A percentile compares a stretch with the other conserved stretches of the same genome.
Evolutionary conservation across 2,888 invertebrate genomes (phyloP).

Genomic region (Portevinia maculata): DNA sequence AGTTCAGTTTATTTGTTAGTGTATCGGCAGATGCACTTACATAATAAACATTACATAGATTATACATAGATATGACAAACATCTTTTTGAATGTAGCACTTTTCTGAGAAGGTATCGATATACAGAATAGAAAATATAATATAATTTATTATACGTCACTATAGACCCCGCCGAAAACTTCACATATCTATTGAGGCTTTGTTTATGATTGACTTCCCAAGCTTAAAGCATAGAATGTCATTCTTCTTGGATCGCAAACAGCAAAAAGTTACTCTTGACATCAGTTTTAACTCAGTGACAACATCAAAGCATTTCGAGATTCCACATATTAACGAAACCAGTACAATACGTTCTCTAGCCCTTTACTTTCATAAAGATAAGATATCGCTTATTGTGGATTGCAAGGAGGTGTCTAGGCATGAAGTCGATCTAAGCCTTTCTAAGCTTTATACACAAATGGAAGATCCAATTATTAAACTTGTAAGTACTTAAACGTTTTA

Average conservation of each 20-base stretch:
- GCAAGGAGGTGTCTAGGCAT: constrained; percentile 81
- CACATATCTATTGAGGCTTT: constrained; percentile 82
- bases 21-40: too few species aligned
- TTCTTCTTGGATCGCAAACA: constrained; percentile 83
- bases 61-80: too few species aligned
- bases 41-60: too few species aligned
- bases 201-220: constrained; percentile 83
- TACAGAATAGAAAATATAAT: neutral
- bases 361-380: constrained; percentile 81
- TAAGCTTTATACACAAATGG: constrained; percentile 82
- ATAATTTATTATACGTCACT: constrained; percentile 18
- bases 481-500: constrained; percentile 76
- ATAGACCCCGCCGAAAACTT: constrained; percentile 81
- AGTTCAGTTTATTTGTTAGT: too few species aligned
- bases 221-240: constrained; percentile 82
- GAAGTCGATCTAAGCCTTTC: constrained; percentile 81
- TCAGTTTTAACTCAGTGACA: constrained; percentile 80
- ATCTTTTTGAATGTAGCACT: too few species aligned
- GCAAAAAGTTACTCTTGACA: constrained; percentile 81
- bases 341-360: constrained; percentile 82
- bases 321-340: constrained; percentile 82
- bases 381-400: constrained; percentile 81
- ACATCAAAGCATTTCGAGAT: constrained; percentile 82
- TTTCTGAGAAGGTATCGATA: too few species aligned
- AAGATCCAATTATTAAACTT: constrained; percentile 82